Evolutionary conservation across 2,888 invertebrate genomes (phyloP).

Genomic region (Hypsopygia costalis): DNA sequence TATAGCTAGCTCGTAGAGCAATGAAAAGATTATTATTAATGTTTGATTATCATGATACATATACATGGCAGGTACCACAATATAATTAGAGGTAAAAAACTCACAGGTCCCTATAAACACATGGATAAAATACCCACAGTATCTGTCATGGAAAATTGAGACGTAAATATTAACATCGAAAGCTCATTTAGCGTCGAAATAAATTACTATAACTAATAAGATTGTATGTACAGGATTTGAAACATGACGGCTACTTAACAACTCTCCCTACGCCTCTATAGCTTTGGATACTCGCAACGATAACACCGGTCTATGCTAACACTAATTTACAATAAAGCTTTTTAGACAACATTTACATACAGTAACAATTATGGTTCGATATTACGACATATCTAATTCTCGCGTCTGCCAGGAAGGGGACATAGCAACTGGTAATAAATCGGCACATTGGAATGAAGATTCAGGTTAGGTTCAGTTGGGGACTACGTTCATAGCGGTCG

Average conservation of each 20-base stretch:
- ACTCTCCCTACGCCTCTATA: conserved; percentile 59
- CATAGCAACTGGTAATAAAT: not conserved
- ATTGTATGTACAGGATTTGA: conserved; percentile 59
- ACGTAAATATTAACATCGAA: conserved; percentile 51
- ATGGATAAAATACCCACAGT: conserved; percentile 36
- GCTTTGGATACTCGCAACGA: conserved; percentile 73
- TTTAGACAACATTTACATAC: conserved; percentile 73
- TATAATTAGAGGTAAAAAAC: conserved; percentile 15
- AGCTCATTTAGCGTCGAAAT: conserved; percentile 64
- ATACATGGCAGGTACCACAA: not conserved
- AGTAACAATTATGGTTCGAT: conserved; percentile 56
- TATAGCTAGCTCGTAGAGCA: conserved; percentile 9
- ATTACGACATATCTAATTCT: conserved; percentile 18
- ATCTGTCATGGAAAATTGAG: conserved; percentile 64
- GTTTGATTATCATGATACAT: no score
- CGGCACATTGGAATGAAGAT: no score
- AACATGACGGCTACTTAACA: conserved; percentile 52
- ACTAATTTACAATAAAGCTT: conserved; percentile 78
- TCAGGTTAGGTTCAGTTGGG: not conserved
- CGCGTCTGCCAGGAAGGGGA: conserved; percentile 15
- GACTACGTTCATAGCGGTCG: no score
- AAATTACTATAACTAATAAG: conserved; percentile 69
- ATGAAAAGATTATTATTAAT: conserved; percentile 22
- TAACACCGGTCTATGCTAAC: conserved; percentile 59
- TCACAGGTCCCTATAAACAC: conserved; percentile 25